Evolutionary conservation across 2,888 invertebrate species (phyloP), one percentile per base, ranked within the genome.

Genomic region (Sinhomidia bicolor): DNA sequence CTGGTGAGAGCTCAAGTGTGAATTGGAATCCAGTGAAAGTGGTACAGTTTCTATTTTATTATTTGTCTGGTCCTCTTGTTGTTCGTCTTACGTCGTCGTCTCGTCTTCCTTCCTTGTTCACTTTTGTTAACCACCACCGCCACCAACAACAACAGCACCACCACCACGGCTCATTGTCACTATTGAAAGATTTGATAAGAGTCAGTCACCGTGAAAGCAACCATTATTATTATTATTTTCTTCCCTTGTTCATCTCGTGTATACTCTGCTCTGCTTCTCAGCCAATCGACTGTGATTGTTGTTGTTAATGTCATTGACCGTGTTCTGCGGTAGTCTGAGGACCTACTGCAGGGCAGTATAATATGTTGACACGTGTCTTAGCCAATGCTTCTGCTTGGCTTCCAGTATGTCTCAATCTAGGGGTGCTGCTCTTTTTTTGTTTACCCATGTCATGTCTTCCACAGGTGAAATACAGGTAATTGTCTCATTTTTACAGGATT

Each of bases 381-480:
- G 89, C 89, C 89, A 87, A 87, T 87, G 90, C 89, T 89, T 89
- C 86, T 90, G 89, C 90, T 89, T 91, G 90, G 91, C 91, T 91
- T 89, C 91, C 92, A 83, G 90, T 90, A 88, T 91, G 91, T 91
- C 90, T 91, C 82, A 91, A 92, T 89, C 80, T 91, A 82, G 92
- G 90, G 54, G 89, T 91, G 32, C 90, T 91, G 54, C 89, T 92
- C 82, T 91, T 92, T 83, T 90, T 91, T 51, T 90, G 88, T 51
- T 90, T 90, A 44, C 91, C 92, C 78, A 90, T 90, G 74, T 91
- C 90, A 89, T 91, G 91, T 91, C 91, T 91, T 91, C 92, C 92
- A 87, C 91, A 92, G 88, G 81, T 89, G 89, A 91, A 92, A 88
- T 91, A 92, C 92, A 92, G 92, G 92, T 92, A 82, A n/a, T n/a